phyloP scores from a whole-genome alignment of 2,888 invertebrate species.

The Drosophila mulleri region DNA sequence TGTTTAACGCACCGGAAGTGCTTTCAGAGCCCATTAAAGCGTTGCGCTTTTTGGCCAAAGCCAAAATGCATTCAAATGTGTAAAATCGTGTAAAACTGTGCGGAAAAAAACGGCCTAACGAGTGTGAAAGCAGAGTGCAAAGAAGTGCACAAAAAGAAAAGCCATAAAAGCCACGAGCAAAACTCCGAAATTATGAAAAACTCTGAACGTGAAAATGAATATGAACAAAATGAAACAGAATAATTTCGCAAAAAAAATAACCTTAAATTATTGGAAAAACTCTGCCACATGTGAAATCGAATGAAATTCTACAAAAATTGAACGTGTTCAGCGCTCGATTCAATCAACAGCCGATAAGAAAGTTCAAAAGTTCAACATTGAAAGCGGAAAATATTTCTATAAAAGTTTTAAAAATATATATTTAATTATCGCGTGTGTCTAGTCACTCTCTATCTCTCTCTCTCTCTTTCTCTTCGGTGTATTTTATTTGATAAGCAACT shows the following conservation, averaged over 20 bases:
- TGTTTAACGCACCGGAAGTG: constrained; percentile 71
- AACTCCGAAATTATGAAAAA: constrained; percentile 9
- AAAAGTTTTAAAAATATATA: constrained; percentile 35
- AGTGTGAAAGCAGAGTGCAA: not conserved
- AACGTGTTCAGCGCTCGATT: constrained; percentile 27
- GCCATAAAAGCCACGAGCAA: not conserved
- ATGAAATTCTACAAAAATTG: constrained; percentile 21
- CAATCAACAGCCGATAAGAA: constrained; percentile 42
- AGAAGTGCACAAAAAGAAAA: not conserved
- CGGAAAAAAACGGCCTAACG: constrained; percentile 34
- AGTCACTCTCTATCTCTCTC: not conserved
- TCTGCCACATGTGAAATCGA: constrained; percentile 30
- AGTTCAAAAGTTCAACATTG: constrained; percentile 55
- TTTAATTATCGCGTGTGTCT: constrained; percentile 25
- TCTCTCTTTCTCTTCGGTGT: not conserved
- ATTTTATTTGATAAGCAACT: constrained; percentile 42
- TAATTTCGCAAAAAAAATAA: constrained; percentile 25
- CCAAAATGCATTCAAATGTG: constrained; percentile 42
- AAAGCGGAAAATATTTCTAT: constrained; percentile 27
- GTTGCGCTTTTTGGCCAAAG: constrained; percentile 27
- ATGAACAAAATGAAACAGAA: not conserved
- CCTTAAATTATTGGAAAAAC: constrained; percentile 37
- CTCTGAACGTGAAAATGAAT: no score
- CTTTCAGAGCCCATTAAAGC: constrained; percentile 46
- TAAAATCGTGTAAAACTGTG: constrained; percentile 41